Evolutionary conservation across 2,113 vertebrate species (phyloP).

Genomic region (Chloropsis hardwickii): DNA sequence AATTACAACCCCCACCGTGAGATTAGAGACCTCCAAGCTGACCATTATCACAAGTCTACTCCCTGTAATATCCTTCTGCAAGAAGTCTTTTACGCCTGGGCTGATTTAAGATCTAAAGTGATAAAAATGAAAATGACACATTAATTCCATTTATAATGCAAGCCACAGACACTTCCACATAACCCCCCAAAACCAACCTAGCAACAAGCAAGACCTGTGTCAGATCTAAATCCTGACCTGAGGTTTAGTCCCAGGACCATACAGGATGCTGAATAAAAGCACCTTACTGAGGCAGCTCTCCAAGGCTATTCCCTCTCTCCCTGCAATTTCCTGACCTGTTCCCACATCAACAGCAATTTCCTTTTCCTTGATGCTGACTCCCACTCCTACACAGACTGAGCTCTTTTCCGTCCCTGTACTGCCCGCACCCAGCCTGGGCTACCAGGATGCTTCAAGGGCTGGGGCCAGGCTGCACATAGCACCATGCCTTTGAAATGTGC

Average conservation of each 20-base stretch:
- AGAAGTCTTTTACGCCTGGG: background rate
- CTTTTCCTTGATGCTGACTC: background rate
- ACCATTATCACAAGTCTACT: background rate
- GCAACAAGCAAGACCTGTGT: background rate
- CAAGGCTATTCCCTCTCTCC: background rate
- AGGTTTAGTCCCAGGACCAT: background rate
- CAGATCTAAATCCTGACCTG: background rate
- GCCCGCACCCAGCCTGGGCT: background rate
- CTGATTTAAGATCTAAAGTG: background rate
- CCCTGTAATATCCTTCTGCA: background rate
- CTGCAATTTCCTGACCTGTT: background rate
- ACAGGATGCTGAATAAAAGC: background rate
- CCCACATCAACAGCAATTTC: background rate
- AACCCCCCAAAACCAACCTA: background rate
- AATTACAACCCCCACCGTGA: background rate
- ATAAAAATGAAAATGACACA: background rate
- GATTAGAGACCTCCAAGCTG: background rate
- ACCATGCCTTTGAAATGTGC: background rate
- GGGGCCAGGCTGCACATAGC: background rate
- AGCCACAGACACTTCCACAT: background rate
- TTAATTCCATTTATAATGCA: background rate
- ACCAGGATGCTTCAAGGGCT: background rate
- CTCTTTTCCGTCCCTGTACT: background rate
- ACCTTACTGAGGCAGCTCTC: background rate
- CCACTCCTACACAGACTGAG: background rate